A percentile compares a stretch with the other conserved stretches of the same genome.
Evolutionary conservation across 2,113 vertebrate species (phyloP).

Genomic region (Carassius gibelio): DNA sequence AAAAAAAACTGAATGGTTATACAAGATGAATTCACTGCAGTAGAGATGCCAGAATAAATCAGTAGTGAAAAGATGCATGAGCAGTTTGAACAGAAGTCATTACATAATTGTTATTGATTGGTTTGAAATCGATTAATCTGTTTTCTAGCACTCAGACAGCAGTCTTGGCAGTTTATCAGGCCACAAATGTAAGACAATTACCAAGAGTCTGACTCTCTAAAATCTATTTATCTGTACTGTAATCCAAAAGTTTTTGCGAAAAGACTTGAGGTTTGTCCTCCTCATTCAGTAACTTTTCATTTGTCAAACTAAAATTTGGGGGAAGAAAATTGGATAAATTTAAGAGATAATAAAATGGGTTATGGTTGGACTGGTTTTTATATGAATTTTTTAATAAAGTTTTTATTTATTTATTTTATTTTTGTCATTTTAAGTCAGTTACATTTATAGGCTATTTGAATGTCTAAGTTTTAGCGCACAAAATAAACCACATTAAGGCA

Average conservation of each 20-base stretch:
- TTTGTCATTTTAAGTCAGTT: not conserved
- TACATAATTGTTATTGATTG: slow-evolving; percentile 27
- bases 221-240: not conserved
- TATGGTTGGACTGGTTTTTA: not conserved
- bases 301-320: not conserved
- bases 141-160: not conserved
- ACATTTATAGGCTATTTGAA: not conserved
- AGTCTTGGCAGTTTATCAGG: not conserved
- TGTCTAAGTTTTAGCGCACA: not conserved
- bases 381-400: not conserved
- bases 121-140: not conserved
- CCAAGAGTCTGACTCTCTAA: not conserved
- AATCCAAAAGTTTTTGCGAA: not conserved
- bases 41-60: slow-evolving; percentile 9
- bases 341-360: not conserved
- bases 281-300: not conserved
- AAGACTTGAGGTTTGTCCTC: not conserved
- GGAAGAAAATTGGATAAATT: not conserved
- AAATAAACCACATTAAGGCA: not conserved
- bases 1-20: too few species aligned
- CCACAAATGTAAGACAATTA: not conserved
- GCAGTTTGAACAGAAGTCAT: slow-evolving; percentile 18
- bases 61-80: slow-evolving; percentile 1
- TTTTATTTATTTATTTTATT: not conserved
- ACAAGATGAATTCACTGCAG: not conserved